Percentiles rank a stretch among this genome's conserved stretches.
Evolutionary conservation across 2,888 invertebrate species (phyloP).

Genomic region (Apantesis nais): DNA sequence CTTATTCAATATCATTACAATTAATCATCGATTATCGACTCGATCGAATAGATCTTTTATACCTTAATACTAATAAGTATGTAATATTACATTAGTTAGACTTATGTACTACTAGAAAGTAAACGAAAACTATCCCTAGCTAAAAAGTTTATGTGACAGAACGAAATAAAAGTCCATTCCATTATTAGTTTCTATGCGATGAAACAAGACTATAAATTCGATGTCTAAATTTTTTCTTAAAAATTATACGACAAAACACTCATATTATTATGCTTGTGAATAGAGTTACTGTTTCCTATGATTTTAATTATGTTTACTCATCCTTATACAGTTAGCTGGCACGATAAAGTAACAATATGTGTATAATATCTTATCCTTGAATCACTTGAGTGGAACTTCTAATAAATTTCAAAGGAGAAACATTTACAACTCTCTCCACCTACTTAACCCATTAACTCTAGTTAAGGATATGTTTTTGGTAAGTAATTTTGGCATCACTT

Average conservation of each 20-base stretch:
- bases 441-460: constrained; percentile 67
- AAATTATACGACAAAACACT: too few species aligned
- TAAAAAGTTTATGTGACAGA: neutral
- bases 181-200: neutral
- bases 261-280: neutral
- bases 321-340: constrained; percentile 17
- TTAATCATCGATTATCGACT: neutral
- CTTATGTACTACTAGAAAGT: neutral
- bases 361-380: constrained; percentile 40
- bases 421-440: constrained; percentile 62
- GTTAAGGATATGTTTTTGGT: constrained; percentile 63
- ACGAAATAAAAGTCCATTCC: neutral
- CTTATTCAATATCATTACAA: neutral
- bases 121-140: neutral
- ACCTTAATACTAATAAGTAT: neutral
- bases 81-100: neutral
- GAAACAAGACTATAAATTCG: neutral
- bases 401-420: constrained; percentile 69
- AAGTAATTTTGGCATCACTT: constrained; percentile 23
- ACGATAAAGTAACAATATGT: constrained; percentile 31
- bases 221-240: neutral
- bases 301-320: constrained; percentile 17
- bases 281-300: constrained; percentile 7
- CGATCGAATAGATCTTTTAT: neutral
- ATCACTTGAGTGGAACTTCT: constrained; percentile 56